Percentiles rank a stretch among this genome's conserved stretches.
Evolutionary conservation across 2,797 vertebrate genomes (phyloP).

Genomic region (Urocyon cinereoargenteus): DNA sequence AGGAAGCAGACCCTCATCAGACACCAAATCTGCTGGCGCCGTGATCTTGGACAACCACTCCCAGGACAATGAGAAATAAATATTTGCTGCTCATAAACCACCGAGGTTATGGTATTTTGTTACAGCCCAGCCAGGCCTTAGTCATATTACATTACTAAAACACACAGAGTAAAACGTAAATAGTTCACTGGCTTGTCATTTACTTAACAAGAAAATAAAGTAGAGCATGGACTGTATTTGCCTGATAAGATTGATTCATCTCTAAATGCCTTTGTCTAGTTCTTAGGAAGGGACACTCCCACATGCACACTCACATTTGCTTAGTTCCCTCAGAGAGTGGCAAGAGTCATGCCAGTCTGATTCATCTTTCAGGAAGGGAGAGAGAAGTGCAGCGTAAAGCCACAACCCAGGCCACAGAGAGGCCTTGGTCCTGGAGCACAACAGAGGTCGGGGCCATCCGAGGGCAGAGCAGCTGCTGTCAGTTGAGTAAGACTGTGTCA

Average conservation of each 20-base stretch:
- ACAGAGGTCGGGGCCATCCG: not conserved
- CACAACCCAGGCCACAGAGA: slow-evolving; percentile 60
- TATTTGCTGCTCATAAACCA: not conserved
- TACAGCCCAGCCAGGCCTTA: not conserved
- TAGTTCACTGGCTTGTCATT: not conserved
- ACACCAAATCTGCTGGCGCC: not conserved
- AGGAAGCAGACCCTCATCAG: not conserved
- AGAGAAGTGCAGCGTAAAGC: slow-evolving; percentile 55
- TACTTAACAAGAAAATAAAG: slow-evolving; percentile 50
- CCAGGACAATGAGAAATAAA: not conserved
- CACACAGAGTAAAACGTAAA: not conserved
- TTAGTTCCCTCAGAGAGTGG: slow-evolving; percentile 26
- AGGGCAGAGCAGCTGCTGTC: slow-evolving; percentile 63
- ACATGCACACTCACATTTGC: not conserved
- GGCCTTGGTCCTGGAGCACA: slow-evolving; percentile 35
- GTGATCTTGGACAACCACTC: not conserved
- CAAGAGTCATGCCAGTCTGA: slow-evolving; percentile 69
- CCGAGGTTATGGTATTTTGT: not conserved
- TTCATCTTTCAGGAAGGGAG: slow-evolving; percentile 78
- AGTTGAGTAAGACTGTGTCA: slow-evolving; percentile 71
- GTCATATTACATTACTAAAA: slow-evolving; percentile 38
- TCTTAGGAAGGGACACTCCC: slow-evolving; percentile 22
- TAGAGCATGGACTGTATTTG: not conserved
- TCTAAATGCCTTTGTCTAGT: slow-evolving; percentile 19
- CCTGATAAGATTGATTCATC: slow-evolving; percentile 21